phyloP scores from a whole-genome alignment of 2,888 invertebrate species.

The Torymus auratus region DNA sequence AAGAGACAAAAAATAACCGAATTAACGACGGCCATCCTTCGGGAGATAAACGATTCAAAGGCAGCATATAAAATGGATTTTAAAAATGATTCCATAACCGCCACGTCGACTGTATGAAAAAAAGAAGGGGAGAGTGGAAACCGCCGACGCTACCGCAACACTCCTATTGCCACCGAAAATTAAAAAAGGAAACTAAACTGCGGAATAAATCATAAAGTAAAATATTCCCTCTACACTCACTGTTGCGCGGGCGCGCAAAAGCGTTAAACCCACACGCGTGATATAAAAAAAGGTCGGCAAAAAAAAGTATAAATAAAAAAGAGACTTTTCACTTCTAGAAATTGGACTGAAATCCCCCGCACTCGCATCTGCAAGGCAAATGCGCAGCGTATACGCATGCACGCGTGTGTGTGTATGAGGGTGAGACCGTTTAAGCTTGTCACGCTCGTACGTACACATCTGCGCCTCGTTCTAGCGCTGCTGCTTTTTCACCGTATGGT shows the following conservation, averaged over 20 bases:
- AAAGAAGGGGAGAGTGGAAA: too few species aligned
- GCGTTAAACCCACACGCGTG: background rate
- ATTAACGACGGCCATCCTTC: background rate
- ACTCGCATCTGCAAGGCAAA: constrained; percentile 18
- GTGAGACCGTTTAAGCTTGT: constrained; percentile 14
- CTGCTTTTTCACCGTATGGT: too few species aligned
- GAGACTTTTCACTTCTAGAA: constrained; percentile 39
- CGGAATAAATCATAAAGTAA: constrained; percentile 28
- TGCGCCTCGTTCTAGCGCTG: background rate
- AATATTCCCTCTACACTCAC: constrained; percentile 25
- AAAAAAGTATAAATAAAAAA: constrained; percentile 3
- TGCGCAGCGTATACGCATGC: background rate
- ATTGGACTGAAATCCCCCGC: constrained; percentile 13
- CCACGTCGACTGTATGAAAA: background rate
- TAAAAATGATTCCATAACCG: constrained; percentile 9
- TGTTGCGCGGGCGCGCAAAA: too few species aligned
- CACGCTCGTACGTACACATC: constrained; percentile 1
- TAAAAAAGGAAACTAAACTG: background rate
- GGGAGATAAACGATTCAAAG: constrained; percentile 30
- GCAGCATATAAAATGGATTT: constrained; percentile 10
- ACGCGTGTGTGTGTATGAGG: background rate
- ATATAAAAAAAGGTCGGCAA: background rate
- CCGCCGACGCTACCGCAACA: too few species aligned
- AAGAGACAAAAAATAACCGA: background rate
- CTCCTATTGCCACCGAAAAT: too few species aligned